Evolutionary conservation across 2,888 invertebrate species (phyloP), one percentile per base, ranked within the genome.

Genomic region (Reticulitermes lucifugus): DNA sequence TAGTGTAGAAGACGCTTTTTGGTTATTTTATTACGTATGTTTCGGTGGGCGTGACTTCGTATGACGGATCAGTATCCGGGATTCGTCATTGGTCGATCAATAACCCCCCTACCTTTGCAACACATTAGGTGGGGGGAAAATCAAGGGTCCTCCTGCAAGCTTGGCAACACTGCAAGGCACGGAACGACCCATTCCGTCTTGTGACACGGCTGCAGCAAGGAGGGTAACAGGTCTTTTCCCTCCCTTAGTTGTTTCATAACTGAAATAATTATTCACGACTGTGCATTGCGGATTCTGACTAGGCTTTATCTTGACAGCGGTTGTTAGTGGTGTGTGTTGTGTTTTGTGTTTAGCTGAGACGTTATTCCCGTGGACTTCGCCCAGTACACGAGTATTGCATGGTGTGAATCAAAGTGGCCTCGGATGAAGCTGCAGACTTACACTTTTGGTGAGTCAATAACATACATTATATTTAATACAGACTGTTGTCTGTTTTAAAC

Each of bases 401-500:
- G 91, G 91, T 91, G 91, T 91, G 90, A 91, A 89, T 89, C 89
- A 89, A 88, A 90, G 89, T 90, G 90, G 91, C 91, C 91, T 91
- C 91, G 91, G 91, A 91, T 91, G 91, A 91, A 90, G 89, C 90
- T 89, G 88, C 89, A 89, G 89, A 90, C 88, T 88, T 89, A 88
- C 88, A 88, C 88, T 86, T 87, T 88, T 88, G 90, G 90, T 90
- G 88, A 90, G 90, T 85, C 6, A 18, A 55, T 55, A 55, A 55
- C 55, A 18, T 4, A 55, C 46, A 18, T 18, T 5, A 2, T 55
- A 55, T 18, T 14, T 18, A 55, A 55, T 18, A 51, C 14, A 51
- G 51, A 7, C 4, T 55, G 18, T 18, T 55, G 18, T 55, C 14
- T 18, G 18, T 55, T 18, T 55, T 55, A 18, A 55, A 55, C 14